Conservation (phyloP, 2,797 vertebrate genomes). For the Gymnodraco acuticeps region DNA sequence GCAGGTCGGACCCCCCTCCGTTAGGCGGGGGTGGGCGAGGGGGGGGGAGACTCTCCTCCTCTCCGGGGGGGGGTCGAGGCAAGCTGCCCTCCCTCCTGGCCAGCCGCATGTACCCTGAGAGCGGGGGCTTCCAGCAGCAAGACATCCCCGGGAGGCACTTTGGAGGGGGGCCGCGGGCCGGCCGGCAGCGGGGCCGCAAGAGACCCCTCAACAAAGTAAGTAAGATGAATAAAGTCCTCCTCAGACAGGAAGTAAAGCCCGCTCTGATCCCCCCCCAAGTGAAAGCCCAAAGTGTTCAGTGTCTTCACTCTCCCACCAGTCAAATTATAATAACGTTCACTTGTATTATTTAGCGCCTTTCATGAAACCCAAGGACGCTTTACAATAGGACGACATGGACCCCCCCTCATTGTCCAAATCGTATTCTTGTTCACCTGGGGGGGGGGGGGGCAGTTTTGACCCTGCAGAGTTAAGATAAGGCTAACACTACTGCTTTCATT, state of each 20-base stretch:
- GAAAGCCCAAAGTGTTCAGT: slow-evolving; percentile 44
- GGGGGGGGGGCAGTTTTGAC: no score
- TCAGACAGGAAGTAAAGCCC: slow-evolving; percentile 65
- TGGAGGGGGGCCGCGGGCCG: slow-evolving; percentile 88
- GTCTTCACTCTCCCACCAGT: no score
- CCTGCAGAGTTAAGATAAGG: no score
- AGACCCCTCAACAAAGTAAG: slow-evolving; percentile 92
- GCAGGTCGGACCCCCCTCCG: slow-evolving; percentile 84
- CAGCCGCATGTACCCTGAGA: slow-evolving; percentile 93
- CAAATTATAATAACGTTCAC: no score
- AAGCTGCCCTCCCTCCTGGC: slow-evolving; percentile 94
- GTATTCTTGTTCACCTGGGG: no score
- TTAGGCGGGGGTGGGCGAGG: slow-evolving; percentile 85
- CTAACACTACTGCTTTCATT: no score
- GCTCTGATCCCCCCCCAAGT: slow-evolving; percentile 57
- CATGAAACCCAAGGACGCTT: no score
- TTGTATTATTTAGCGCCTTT: no score
- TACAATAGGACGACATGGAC: no score
- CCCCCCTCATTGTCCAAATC: no score
- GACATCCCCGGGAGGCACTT: slow-evolving; percentile 91
- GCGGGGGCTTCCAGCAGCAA: slow-evolving; percentile 89
- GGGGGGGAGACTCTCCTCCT: slow-evolving; percentile 83
- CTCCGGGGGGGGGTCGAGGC: slow-evolving; percentile 89
- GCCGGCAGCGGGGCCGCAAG: slow-evolving; percentile 92
- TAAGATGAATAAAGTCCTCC: slow-evolving; percentile 78